These are phyloP conservation scores for Stigmatopora argus DNA, from an alignment of 2,113 vertebrate genomes.

Conservation along the genomic window DNA sequence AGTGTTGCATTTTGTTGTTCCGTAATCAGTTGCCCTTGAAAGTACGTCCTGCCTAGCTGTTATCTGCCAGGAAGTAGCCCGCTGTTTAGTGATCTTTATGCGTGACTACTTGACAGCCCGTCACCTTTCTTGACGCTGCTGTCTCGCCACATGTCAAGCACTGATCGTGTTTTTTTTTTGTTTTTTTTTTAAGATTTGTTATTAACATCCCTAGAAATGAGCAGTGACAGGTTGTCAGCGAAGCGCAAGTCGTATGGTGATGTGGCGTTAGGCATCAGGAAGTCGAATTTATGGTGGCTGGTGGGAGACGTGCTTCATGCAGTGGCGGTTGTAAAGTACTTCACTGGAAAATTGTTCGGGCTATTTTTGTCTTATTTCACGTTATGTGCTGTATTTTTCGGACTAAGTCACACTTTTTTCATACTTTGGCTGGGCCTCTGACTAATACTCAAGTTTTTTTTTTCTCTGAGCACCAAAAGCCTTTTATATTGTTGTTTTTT, in stretches of 20 bases:
- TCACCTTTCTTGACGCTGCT: slow-evolving; percentile 34
- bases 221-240: slow-evolving; percentile 17
- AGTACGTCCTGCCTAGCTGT: slow-evolving; percentile 25
- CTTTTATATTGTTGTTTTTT: too few relatives aligned
- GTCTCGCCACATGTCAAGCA: slow-evolving; percentile 11
- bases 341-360: neutral
- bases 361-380: too few relatives aligned
- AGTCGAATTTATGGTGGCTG: slow-evolving; percentile 12
- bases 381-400: too few relatives aligned
- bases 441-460: too few relatives aligned
- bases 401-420: too few relatives aligned
- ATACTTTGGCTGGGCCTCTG: too few relatives aligned
- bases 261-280: slow-evolving; percentile 5
- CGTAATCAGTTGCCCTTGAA: slow-evolving; percentile 56
- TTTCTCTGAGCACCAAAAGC: too few relatives aligned
- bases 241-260: slow-evolving; percentile 7
- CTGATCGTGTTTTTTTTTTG: slow-evolving; percentile 26
- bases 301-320: neutral
- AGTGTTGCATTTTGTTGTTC: slow-evolving; percentile 52
- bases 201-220: slow-evolving; percentile 19
- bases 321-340: neutral
- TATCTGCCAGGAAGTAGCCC: slow-evolving; percentile 15
- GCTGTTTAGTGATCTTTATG: slow-evolving; percentile 25
- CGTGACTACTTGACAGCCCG: slow-evolving; percentile 39
- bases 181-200: slow-evolving; percentile 27